A percentile compares a stretch with the other conserved stretches of the same genome.
Conservation (phyloP, 2,888 invertebrate species). For the Stenolophus ochropezus region DNA sequence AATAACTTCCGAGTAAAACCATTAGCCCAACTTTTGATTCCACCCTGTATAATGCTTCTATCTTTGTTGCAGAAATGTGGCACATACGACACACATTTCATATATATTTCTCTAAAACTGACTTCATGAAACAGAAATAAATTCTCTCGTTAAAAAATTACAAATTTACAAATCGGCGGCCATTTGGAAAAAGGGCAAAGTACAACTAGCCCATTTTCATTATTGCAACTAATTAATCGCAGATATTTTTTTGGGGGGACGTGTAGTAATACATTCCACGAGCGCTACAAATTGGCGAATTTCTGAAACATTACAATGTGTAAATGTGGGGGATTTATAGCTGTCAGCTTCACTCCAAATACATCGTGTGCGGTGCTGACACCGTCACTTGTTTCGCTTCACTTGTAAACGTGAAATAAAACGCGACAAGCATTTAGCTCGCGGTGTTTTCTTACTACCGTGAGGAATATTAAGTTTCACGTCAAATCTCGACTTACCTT, state of each 20-base stretch:
- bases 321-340: slow-evolving; percentile 22
- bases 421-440: slow-evolving; percentile 8
- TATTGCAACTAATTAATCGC: slow-evolving; percentile 15
- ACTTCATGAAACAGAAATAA: neutral
- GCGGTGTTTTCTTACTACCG: neutral
- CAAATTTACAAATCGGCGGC: neutral
- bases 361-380: slow-evolving; percentile 20
- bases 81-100: too few relatives aligned
- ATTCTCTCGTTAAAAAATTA: neutral
- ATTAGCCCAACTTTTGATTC: too few relatives aligned
- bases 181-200: neutral
- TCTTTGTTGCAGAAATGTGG: too few relatives aligned
- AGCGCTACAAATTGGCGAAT: slow-evolving; percentile 1
- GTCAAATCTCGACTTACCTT: neutral
- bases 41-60: too few relatives aligned
- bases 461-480: neutral
- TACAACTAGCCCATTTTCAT: neutral
- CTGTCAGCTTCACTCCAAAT: slow-evolving; percentile 26
- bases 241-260: neutral
- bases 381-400: slow-evolving; percentile 19
- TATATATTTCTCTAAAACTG: too few relatives aligned
- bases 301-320: slow-evolving; percentile 25
- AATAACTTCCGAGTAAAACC: too few relatives aligned
- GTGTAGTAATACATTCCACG: neutral
- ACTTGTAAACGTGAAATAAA: slow-evolving; percentile 31